Evolutionary conservation across 1,140 invertebrate genomes (phyloP).

Genomic region (Drosophila lacertosa): DNA sequence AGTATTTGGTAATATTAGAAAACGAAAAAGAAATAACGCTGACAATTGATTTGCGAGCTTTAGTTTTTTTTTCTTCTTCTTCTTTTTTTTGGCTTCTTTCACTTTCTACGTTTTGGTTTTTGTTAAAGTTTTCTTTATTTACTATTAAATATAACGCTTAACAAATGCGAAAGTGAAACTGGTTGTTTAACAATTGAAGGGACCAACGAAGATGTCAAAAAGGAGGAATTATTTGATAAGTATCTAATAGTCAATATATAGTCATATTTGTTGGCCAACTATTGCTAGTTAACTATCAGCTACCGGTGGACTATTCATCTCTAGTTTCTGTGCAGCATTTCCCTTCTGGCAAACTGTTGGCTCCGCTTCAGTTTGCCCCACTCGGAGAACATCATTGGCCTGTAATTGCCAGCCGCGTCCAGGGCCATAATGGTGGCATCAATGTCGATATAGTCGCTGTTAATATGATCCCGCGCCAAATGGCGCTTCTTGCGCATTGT

Average conservation of each 20-base stretch:
- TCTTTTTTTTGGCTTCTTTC: too few species aligned
- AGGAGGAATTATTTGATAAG: background rate
- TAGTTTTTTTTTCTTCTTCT: background rate
- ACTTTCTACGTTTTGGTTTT: background rate
- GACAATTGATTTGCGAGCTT: slow-evolving; percentile 36
- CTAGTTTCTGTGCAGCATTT: background rate
- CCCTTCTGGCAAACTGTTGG: background rate
- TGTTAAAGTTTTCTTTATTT: background rate
- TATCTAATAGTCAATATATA: too few species aligned
- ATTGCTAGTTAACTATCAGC: too few species aligned
- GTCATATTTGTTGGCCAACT: too few species aligned
- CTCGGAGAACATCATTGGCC: slow-evolving; percentile 1
- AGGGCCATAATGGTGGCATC: slow-evolving; percentile 8
- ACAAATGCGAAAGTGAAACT: slow-evolving; percentile 21
- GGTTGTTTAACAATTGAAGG: background rate
- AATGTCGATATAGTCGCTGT: background rate
- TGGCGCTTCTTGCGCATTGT: background rate
- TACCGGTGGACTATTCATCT: too few species aligned
- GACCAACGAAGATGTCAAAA: background rate
- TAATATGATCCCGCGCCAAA: accelerated
- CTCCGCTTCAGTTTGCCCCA: slow-evolving; percentile 4
- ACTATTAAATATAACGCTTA: background rate
- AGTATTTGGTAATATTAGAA: slow-evolving; percentile 66
- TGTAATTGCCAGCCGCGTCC: background rate
- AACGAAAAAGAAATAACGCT: slow-evolving; percentile 48